phyloP scores from a whole-genome alignment of 37 sponge, comb jelly and placozoan species.

The Beroe forskalii region DNA sequence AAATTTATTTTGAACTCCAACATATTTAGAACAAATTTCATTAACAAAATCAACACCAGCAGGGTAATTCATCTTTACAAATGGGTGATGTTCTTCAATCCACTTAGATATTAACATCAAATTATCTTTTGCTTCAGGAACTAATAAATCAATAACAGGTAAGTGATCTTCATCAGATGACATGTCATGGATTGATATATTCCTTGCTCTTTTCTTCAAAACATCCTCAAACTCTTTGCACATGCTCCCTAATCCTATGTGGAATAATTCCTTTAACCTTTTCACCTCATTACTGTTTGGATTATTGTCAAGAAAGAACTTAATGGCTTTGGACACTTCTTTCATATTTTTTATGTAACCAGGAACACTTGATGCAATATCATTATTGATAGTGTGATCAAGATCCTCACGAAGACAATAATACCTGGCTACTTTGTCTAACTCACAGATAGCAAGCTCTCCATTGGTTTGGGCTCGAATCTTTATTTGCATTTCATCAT shows the following conservation, averaged over 20 bases:
- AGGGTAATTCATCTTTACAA: conserved; percentile 6
- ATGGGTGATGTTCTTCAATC: neutral
- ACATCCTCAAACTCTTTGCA: conserved; percentile 49
- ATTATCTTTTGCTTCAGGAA: conserved; percentile 5
- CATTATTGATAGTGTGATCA: conserved; percentile 10
- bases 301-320: conserved; percentile 29
- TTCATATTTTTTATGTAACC: conserved; percentile 10
- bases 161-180: neutral
- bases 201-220: conserved; percentile 3
- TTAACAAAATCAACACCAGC: neutral
- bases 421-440: conserved; percentile 40
- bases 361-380: neutral
- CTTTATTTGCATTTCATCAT: conserved; percentile 42
- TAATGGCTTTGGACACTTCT: conserved; percentile 1
- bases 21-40: neutral
- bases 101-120: conserved; percentile 11
- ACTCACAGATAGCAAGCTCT: conserved; percentile 7
- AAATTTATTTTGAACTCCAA: neutral
- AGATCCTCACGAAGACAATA: conserved; percentile 30
- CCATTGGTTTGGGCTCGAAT: conserved; percentile 19
- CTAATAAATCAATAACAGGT: neutral
- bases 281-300: conserved; percentile 23
- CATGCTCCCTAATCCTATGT: neutral
- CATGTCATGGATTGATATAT: neutral
- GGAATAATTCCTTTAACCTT: neutral